Evolutionary conservation across 2,888 invertebrate genomes (phyloP), one percentile per base, ranked within the genome.

Genomic region (Ariolimax columbianus): DNA sequence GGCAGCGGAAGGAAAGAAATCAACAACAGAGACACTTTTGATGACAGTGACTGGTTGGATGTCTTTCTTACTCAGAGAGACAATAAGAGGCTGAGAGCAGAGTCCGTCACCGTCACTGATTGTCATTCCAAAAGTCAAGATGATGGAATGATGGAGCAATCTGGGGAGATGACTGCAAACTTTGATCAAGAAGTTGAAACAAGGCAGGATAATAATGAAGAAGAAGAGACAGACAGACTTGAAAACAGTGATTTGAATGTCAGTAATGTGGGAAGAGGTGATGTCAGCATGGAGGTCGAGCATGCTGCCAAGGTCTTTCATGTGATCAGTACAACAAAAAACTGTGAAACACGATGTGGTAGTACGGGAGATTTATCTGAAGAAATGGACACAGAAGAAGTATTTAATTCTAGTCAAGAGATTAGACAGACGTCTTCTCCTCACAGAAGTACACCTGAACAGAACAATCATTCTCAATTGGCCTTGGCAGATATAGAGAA

Each of bases 31-130:
- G 75, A 66, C 11, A 77, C 33, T 43, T 68, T 77, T 77, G 77
- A 83, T 66, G 81, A 82, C 63, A 70, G 30, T 66, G 79, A 79
- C 33, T 66, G 79, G 79, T 43, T 68, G 66, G 79, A 79, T 47
- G 47, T 79, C 43, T 79, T 79, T 68, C 63, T n/a, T 43, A 68
- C 79, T 43, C 79, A 79, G 30, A 36, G 33, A 30, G 79, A 79
- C 4, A 66, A 63, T 79, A 17, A 47, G 79, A 79, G 47, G 19
- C 43, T 23, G 40, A 79, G n/a, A 66, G 30, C 68, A 9, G 43
- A 30, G 66, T 30, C 43, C 19, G 23, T 23, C 23, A 30, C n/a
- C n/a, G 55, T 36, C 33, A 30, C n/a, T 19, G 40, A 66, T n/a
- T 30, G 43, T 23, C 30, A 66, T 19, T 17, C 0, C 9, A 19